These are phyloP conservation scores for Tridacna gigas DNA, from an alignment of 2,888 invertebrate species.

Conservation along the genomic window DNA sequence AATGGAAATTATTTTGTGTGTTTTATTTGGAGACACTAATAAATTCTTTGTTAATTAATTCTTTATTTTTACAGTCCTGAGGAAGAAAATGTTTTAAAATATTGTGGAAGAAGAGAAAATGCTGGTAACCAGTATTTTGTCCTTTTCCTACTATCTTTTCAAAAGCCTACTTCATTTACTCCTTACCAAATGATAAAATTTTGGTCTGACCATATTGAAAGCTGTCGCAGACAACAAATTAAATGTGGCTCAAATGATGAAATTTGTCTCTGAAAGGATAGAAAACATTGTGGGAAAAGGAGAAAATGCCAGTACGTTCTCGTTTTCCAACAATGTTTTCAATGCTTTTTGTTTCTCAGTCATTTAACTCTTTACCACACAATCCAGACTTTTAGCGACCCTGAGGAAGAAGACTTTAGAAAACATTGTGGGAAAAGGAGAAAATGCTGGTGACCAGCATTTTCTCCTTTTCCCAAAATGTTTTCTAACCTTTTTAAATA, in stretches of 20 bases:
- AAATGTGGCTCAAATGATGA: neutral
- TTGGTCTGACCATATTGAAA: neutral
- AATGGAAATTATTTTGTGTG: neutral
- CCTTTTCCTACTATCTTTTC: neutral
- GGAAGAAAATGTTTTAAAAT: neutral
- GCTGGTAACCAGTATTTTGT: neutral
- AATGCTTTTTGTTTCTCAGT: too few relatives aligned
- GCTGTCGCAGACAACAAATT: neutral
- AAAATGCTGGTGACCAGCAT: too few relatives aligned
- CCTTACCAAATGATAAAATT: neutral
- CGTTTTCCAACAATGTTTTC: too few relatives aligned
- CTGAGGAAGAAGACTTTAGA: too few relatives aligned
- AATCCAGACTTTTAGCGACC: too few relatives aligned
- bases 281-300: too few relatives aligned
- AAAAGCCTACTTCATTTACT: neutral
- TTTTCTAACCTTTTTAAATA: too few relatives aligned
- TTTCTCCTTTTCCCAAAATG: too few relatives aligned
- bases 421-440: too few relatives aligned
- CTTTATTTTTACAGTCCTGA: neutral
- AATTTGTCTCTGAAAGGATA: too few relatives aligned
- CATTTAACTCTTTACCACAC: too few relatives aligned
- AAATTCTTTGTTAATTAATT: neutral
- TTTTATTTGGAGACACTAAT: neutral
- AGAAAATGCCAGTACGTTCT: too few relatives aligned
- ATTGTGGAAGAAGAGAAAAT: neutral